These are phyloP conservation scores for Neodontobutis hainanensis DNA, from an alignment of 2,113 vertebrate genomes.

Conservation along the genomic window DNA sequence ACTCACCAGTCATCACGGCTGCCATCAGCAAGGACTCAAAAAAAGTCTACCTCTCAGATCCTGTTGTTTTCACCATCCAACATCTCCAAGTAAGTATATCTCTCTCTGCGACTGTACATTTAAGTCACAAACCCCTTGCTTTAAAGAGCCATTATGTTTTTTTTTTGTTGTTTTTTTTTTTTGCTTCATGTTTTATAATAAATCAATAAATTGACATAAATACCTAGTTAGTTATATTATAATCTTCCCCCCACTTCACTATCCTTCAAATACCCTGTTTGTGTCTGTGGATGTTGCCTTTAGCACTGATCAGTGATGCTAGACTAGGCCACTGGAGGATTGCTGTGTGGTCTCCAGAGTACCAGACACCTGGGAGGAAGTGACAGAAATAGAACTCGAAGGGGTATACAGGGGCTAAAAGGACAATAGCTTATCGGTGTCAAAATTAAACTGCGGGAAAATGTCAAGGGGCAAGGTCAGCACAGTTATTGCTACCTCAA, in stretches of 20 bases:
- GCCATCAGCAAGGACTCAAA: constrained; percentile 98
- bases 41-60: constrained; percentile 96
- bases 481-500: constrained; percentile 62
- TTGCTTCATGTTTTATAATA: too few species aligned
- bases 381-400: constrained; percentile 7
- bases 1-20: constrained; percentile 94
- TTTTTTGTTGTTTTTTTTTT: too few species aligned
- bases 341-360: constrained; percentile 33
- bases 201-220: too few species aligned
- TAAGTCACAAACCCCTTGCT: too few species aligned
- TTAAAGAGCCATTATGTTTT: too few species aligned
- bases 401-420: constrained; percentile 16
- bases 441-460: constrained; percentile 62
- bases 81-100: constrained; percentile 89
- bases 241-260: constrained; percentile 46
- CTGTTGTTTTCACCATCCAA: constrained; percentile 93
- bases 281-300: constrained; percentile 53
- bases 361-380: constrained; percentile 49
- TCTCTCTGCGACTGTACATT: neutral
- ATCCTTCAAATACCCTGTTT: constrained; percentile 52
- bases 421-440: constrained; percentile 53
- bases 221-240: too few species aligned
- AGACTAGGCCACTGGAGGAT: constrained; percentile 43
- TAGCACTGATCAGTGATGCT: constrained; percentile 57
- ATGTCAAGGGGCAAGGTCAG: constrained; percentile 58